Evolutionary conservation across 2,888 invertebrate species (phyloP), one percentile per base, ranked within the genome.

Genomic region (Netelia virgata): DNA sequence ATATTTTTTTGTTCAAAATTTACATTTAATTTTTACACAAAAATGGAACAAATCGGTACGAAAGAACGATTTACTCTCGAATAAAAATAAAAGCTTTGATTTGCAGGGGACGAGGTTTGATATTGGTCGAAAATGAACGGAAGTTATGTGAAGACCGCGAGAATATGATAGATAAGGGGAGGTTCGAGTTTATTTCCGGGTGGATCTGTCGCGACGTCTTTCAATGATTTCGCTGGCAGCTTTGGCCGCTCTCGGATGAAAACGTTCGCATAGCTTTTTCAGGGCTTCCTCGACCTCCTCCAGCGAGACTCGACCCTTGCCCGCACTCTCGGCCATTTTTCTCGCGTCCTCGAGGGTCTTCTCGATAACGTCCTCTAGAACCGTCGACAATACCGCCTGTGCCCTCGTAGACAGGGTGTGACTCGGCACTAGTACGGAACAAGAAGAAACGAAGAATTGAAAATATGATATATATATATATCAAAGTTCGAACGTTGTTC

Each of bases 291-390:
- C 92, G 81, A 93, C 87, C 80, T 93, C 93, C 75, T 89, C 86
- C 57, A 88, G 86, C 66, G 91, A 91, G 78, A 92, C 89, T 84
- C 89, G 87, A 72, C 85, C 88, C 83, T 92, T 93, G 47, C 92
- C 93, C 74, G 91, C 88, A 66, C 77, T 82, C 82, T 89, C 88
- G 74, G 92, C 92, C 86, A 92, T 89, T 80, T 90, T 91, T 86
- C 88, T 90, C 76, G 92, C 93, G 73, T 93, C 91, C 87, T 90
- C 88, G 66, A 93, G 88, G 72, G 91, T 91, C 84, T 92, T 90
- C 87, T 92, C 92, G 85, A 93, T 89, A 86, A 93, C 91, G 87
- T 91, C 92, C 83, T 91, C 90, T 50, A 93, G 86, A 43, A 93
- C 89, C 76, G 90, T 87, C 83, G 91, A 90, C 81, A 93, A 90